Percentiles rank a stretch among this genome's conserved stretches.
Evolutionary conservation across 2,888 invertebrate genomes (phyloP).

Genomic region (Drosophila hawaiiensis): DNA sequence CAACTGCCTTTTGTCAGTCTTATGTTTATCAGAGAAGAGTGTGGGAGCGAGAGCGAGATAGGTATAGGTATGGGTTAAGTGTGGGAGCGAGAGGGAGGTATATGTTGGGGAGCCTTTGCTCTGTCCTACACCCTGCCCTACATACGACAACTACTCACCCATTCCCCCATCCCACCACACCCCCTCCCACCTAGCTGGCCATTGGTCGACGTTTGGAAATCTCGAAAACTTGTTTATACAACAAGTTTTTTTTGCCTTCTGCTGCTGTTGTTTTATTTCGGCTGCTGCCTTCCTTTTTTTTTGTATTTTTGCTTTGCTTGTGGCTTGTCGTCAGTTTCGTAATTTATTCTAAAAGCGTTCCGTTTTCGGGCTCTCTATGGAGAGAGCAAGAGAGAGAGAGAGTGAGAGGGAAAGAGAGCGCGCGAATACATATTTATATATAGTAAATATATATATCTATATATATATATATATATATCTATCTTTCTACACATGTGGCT

Average conservation of each 20-base stretch:
- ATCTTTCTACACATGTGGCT: slow-evolving; percentile 12
- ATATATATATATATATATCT: slow-evolving; percentile 2
- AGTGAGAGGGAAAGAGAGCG: slow-evolving; percentile 31
- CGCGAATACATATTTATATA: slow-evolving; percentile 42
- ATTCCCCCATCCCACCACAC: slow-evolving; percentile 13
- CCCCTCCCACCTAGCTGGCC: slow-evolving; percentile 15
- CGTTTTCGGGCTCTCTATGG: slow-evolving; percentile 73
- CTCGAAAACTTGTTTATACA: slow-evolving; percentile 79
- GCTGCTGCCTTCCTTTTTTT: slow-evolving; percentile 53
- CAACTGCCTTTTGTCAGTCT: slow-evolving; percentile 52
- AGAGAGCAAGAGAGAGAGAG: slow-evolving; percentile 40
- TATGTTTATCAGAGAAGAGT: slow-evolving; percentile 1
- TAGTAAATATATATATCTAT: slow-evolving; percentile 11
- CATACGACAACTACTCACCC: slow-evolving; percentile 47
- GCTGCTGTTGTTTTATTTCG: slow-evolving; percentile 48
- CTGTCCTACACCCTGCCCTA: slow-evolving; percentile 63
- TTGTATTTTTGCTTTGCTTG: slow-evolving; percentile 48
- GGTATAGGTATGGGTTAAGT: background rate
- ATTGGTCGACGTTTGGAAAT: slow-evolving; percentile 77
- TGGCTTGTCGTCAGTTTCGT: slow-evolving; percentile 78
- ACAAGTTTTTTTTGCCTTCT: slow-evolving; percentile 65
- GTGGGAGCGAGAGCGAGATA: background rate
- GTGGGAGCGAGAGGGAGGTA: background rate
- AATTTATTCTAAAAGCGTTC: slow-evolving; percentile 81
- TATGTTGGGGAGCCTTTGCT: slow-evolving; percentile 17